phyloP scores from a whole-genome alignment of 2,797 vertebrate genomes.

The Linurgus olivaceus region DNA sequence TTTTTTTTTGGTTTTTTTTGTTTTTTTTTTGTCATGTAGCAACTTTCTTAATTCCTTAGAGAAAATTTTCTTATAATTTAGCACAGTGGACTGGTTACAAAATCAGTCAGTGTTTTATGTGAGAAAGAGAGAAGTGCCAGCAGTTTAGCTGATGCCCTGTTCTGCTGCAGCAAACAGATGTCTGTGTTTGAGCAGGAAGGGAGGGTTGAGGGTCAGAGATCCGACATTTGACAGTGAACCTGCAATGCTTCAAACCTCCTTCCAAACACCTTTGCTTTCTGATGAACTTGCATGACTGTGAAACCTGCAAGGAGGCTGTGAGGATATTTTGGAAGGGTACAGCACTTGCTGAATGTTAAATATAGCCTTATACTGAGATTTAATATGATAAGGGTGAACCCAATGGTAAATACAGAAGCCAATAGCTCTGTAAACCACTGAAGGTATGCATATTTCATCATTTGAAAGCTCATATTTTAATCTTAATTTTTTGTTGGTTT shows the following conservation, averaged over 20 bases:
- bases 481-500: neutral
- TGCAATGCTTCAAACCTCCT: neutral
- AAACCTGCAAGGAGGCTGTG: neutral
- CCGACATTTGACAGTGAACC: neutral
- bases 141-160: neutral
- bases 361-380: neutral
- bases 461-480: neutral
- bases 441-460: neutral
- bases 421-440: neutral
- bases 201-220: neutral
- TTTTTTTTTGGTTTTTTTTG: no score
- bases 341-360: neutral
- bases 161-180: neutral
- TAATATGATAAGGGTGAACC: neutral
- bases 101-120: neutral
- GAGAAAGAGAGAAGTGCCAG: neutral
- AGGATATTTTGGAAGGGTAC: neutral
- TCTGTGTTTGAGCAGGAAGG: neutral
- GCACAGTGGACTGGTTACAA: neutral
- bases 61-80: neutral
- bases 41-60: neutral
- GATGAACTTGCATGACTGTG: neutral
- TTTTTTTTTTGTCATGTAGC: neutral
- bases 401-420: neutral
- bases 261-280: neutral